Percentiles rank a stretch among this genome's conserved stretches.
Conservation (phyloP, 2,113 vertebrate species). For the Leptobrachium leishanense region DNA sequence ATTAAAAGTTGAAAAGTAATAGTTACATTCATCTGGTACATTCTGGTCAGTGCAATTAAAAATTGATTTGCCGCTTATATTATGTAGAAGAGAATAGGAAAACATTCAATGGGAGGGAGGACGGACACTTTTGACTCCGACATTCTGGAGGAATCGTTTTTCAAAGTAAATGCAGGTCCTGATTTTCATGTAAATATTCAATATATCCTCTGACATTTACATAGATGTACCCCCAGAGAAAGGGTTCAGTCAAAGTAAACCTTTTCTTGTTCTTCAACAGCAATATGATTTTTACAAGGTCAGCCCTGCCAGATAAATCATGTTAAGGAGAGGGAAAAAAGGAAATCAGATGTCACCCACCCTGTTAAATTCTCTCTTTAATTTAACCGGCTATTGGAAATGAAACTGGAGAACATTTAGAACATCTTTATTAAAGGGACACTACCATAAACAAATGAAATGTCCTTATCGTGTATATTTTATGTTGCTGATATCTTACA, state of each 20-base stretch:
- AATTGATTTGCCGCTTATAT: neutral
- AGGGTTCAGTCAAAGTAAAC: too few species aligned
- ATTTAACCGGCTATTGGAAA: neutral
- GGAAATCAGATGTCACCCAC: neutral
- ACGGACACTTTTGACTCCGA: neutral
- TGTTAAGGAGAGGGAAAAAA: neutral
- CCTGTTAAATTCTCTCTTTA: neutral
- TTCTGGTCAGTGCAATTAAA: conserved; percentile 24
- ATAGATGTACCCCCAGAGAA: neutral
- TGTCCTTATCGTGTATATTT: too few species aligned
- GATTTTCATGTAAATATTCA: neutral
- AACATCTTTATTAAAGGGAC: neutral
- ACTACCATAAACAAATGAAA: too few species aligned
- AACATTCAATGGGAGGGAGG: neutral
- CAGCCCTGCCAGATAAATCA: neutral
- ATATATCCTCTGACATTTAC: neutral
- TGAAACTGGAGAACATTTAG: neutral
- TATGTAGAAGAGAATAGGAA: neutral
- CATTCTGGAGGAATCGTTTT: neutral
- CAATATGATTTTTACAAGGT: neutral
- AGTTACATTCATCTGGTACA: neutral
- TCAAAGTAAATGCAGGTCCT: neutral
- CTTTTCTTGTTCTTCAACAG: neutral
- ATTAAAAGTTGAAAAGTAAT: conserved; percentile 15
- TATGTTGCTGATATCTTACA: too few species aligned